Conservation (phyloP, 2,113 vertebrate genomes). For the Archilochus colubris region DNA sequence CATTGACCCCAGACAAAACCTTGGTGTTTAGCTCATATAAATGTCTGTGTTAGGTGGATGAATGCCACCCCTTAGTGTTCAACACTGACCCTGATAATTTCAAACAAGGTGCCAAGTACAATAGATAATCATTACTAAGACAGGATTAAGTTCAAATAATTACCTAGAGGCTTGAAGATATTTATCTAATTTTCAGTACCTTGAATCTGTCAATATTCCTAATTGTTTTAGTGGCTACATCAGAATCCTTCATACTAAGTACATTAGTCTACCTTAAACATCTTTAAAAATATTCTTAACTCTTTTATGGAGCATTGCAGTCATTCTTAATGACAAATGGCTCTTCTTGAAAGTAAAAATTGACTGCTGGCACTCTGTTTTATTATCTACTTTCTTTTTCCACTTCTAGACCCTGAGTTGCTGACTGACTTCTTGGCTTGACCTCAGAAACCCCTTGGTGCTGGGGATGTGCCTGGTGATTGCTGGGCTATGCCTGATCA, state of each 20-base stretch:
- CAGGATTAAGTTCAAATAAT: background rate
- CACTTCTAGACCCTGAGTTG: background rate
- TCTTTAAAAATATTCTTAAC: background rate
- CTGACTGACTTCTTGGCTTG: background rate
- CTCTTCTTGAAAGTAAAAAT: background rate
- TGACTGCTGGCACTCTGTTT: background rate
- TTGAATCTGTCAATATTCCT: background rate
- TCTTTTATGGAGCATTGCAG: background rate
- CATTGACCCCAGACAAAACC: background rate
- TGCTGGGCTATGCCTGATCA: background rate
- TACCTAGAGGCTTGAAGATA: background rate
- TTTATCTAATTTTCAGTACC: background rate
- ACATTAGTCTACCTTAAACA: background rate
- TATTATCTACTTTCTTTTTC: background rate
- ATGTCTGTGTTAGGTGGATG: background rate
- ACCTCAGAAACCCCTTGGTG: background rate
- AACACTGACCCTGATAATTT: background rate
- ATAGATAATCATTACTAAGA: background rate
- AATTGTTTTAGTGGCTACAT: background rate
- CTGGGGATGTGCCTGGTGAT: rapidly evolving
- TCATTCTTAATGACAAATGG: background rate
- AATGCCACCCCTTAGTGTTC: background rate
- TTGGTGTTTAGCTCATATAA: background rate
- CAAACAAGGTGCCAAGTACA: background rate
- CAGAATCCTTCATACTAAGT: background rate